These are phyloP conservation scores for Corvus moneduloides DNA, from an alignment of 2,113 vertebrate species.

Conservation along the genomic window DNA sequence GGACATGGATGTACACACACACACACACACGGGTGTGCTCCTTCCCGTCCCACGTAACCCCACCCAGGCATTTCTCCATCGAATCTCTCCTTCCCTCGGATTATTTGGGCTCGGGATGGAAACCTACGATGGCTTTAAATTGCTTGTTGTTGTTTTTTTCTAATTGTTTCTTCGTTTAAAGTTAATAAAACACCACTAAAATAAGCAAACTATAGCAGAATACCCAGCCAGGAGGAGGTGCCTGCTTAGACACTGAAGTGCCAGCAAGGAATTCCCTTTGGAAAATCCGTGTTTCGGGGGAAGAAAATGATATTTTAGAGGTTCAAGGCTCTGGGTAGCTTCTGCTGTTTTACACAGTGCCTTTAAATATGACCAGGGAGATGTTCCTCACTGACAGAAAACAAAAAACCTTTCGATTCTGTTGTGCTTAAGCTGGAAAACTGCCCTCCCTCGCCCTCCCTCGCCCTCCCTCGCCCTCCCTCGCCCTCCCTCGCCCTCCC, in stretches of 20 bases:
- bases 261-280: background rate
- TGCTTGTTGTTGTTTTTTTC: background rate
- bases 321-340: background rate
- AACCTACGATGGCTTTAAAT: fast-evolving
- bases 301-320: background rate
- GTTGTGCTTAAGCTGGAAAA: background rate
- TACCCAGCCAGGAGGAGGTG: background rate
- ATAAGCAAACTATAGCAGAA: background rate
- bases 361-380: background rate
- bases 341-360: background rate
- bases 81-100: background rate
- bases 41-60: background rate
- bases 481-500: too few species aligned
- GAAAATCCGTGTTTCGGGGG: background rate
- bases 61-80: fast-evolving
- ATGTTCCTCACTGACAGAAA: background rate
- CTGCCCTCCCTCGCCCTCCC: too few species aligned
- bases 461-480: too few species aligned
- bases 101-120: background rate
- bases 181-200: background rate
- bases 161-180: background rate
- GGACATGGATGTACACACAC: background rate
- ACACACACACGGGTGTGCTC: background rate
- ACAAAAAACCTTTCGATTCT: background rate
- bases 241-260: background rate